Evolutionary conservation across 2,888 invertebrate species (phyloP).

Genomic region (Chirona hameri): DNA sequence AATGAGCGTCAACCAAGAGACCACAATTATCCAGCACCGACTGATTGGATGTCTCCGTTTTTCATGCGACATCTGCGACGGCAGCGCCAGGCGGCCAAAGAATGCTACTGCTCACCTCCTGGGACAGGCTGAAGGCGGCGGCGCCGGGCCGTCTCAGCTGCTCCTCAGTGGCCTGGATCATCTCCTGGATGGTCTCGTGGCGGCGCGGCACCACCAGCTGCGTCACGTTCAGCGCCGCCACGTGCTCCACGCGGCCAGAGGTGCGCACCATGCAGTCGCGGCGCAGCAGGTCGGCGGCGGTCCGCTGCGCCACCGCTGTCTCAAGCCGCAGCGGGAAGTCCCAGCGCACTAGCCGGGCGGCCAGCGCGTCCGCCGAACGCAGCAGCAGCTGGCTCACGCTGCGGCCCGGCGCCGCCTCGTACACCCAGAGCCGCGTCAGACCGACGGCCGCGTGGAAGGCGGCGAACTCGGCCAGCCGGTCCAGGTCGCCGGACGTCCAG

Average conservation of each 20-base stretch:
- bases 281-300: slow-evolving; percentile 23
- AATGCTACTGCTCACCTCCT: neutral
- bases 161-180: neutral
- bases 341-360: neutral
- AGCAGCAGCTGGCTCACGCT: neutral
- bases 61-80: no score
- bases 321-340: neutral
- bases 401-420: neutral
- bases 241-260: slow-evolving; percentile 24
- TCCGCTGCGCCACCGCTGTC: neutral
- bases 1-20: no score
- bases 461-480: slow-evolving; percentile 27
- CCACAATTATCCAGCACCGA: no score
- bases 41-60: no score
- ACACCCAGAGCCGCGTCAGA: slow-evolving; percentile 1
- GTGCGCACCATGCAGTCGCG: slow-evolving; percentile 24
- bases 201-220: slow-evolving; percentile 10
- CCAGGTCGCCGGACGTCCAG: slow-evolving; percentile 13
- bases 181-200: neutral
- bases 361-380: neutral
- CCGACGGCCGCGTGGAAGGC: slow-evolving; percentile 9
- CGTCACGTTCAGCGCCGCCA: slow-evolving; percentile 22
- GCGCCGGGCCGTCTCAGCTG: neutral
- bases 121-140: neutral
- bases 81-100: no score